Conservation (phyloP, 2,797 vertebrate species). For the Anisognathus igniventris region DNA sequence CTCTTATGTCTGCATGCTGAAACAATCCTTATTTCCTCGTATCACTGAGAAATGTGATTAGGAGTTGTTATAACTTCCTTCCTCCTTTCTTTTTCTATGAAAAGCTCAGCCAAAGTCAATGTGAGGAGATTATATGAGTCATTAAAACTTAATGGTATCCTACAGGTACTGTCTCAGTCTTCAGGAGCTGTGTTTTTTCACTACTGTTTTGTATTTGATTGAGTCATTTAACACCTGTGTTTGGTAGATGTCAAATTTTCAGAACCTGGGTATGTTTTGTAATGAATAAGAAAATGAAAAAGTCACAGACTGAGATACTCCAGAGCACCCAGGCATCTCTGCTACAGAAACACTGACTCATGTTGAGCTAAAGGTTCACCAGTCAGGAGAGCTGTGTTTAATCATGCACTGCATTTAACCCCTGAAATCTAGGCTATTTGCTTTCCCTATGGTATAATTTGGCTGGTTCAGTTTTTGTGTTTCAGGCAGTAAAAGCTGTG, state of each 20-base stretch:
- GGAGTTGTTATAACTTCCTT: not conserved
- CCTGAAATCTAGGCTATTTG: not conserved
- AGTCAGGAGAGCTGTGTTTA: not conserved
- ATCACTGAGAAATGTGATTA: not conserved
- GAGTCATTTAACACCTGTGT: not conserved
- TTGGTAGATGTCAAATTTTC: not conserved
- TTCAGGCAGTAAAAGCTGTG: not conserved
- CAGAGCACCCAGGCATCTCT: not conserved
- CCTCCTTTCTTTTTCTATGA: not conserved
- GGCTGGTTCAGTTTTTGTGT: not conserved
- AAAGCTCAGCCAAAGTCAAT: not conserved
- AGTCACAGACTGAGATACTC: not conserved
- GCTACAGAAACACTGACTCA: not conserved
- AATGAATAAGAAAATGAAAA: not conserved
- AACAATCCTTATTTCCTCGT: not conserved
- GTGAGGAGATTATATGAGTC: not conserved
- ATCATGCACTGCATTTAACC: not conserved
- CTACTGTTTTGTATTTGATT: not conserved
- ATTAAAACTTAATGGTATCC: not conserved
- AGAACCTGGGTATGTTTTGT: not conserved
- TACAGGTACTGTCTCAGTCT: not conserved
- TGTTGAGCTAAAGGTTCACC: not conserved
- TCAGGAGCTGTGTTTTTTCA: not conserved
- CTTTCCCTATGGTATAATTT: not conserved
- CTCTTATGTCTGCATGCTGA: not conserved